Conservation (phyloP, 2,888 invertebrate genomes). For the Pseudolycoriella hygida region DNA sequence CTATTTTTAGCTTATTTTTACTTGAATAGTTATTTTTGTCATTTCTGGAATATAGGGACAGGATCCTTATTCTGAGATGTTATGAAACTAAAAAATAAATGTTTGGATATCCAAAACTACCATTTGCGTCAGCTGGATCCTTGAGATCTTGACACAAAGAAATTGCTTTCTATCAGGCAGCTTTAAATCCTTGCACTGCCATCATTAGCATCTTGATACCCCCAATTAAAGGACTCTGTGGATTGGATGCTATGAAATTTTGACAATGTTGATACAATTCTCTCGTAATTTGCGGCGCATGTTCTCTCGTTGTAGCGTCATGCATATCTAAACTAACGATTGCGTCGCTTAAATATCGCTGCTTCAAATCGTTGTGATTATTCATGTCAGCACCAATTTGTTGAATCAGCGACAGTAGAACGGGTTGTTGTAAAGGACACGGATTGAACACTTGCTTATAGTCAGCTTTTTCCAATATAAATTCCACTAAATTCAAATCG, state of each 20-base stretch:
- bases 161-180: too few species aligned
- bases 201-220: conserved; percentile 27
- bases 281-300: conserved; percentile 59
- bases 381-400: conserved; percentile 82
- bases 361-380: conserved; percentile 65
- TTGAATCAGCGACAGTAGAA: conserved; percentile 82
- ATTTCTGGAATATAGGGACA: too few species aligned
- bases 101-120: too few species aligned
- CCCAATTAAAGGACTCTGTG: conserved; percentile 40
- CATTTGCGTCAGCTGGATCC: too few species aligned
- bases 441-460: conserved; percentile 59
- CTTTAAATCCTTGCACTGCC: conserved; percentile 24
- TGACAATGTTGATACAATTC: conserved; percentile 59
- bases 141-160: too few species aligned
- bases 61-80: too few species aligned
- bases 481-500: conserved; percentile 72
- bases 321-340: conserved; percentile 61
- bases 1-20: too few species aligned
- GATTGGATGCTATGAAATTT: conserved; percentile 45
- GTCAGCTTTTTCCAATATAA: conserved; percentile 71
- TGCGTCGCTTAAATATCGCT: conserved; percentile 71
- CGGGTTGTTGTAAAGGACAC: conserved; percentile 69
- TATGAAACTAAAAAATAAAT: too few species aligned
- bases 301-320: conserved; percentile 65
- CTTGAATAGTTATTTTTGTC: too few species aligned